Evolutionary conservation across 2,797 vertebrate genomes (phyloP).

Genomic region (Myotis daubentonii): DNA sequence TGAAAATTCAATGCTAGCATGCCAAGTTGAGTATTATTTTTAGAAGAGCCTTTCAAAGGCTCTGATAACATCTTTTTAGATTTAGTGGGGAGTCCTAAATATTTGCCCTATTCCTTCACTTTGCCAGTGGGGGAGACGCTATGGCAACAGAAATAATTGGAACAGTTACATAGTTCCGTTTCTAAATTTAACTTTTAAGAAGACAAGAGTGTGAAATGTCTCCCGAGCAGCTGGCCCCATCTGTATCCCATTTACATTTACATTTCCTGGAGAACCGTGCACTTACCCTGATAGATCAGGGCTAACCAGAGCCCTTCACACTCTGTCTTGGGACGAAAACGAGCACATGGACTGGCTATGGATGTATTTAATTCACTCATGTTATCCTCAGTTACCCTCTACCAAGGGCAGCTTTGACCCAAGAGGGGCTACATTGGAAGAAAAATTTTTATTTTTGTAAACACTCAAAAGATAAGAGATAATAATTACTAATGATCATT

Average conservation of each 20-base stretch:
- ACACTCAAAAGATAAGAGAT: constrained; percentile 9
- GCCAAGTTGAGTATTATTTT: constrained; percentile 6
- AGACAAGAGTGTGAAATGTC: not conserved
- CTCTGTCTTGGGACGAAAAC: not conserved
- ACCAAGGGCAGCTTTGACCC: not conserved
- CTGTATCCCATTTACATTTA: not conserved
- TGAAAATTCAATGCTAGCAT: not conserved
- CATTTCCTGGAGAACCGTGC: not conserved
- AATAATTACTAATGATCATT: not conserved
- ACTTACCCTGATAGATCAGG: not conserved
- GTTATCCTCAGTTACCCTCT: not conserved
- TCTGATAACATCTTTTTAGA: not conserved
- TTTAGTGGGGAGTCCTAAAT: not conserved
- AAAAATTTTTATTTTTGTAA: not conserved
- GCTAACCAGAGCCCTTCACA: constrained; percentile 8
- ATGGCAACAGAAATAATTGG: constrained; percentile 13
- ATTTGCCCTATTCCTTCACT: not conserved
- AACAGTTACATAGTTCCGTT: constrained; percentile 7
- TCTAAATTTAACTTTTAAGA: constrained; percentile 41
- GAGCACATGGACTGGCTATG: not conserved
- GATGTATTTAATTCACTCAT: not conserved
- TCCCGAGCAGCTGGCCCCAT: constrained; percentile 4
- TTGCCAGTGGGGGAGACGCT: not conserved
- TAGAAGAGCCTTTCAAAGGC: not conserved
- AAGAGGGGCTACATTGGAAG: constrained; percentile 19